These are phyloP conservation scores for Eptesicus fuscus DNA, from an alignment of 2,113 vertebrate species.

Conservation along the genomic window DNA sequence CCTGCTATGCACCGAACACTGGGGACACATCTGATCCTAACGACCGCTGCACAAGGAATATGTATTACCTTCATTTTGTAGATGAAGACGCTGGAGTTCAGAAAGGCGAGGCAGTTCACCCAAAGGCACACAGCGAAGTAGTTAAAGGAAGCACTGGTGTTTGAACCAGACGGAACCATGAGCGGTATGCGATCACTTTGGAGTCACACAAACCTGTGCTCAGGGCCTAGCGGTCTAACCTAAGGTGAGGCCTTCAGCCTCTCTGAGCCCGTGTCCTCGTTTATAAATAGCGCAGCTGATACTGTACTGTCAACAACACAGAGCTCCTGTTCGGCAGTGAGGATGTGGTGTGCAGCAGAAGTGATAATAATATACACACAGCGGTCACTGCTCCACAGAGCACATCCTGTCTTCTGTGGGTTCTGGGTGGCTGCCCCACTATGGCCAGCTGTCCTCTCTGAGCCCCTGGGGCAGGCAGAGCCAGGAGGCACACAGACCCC, in stretches of 20 bases:
- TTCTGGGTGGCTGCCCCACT: background rate
- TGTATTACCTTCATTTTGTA: background rate
- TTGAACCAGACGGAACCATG: background rate
- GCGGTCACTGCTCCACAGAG: background rate
- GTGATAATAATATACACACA: background rate
- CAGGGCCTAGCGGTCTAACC: background rate
- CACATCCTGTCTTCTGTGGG: fast-evolving
- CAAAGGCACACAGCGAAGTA: background rate
- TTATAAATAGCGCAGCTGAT: background rate
- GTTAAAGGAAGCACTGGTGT: background rate
- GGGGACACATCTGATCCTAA: background rate
- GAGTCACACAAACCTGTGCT: background rate
- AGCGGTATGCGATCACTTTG: background rate
- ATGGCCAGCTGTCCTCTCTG: background rate
- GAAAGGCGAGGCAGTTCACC: background rate
- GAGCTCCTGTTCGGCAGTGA: fast-evolving
- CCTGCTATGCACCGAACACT: background rate
- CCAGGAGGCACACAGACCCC: background rate
- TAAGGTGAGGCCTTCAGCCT: background rate
- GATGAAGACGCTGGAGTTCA: background rate
- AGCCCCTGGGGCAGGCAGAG: background rate
- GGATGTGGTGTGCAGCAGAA: background rate
- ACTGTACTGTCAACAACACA: background rate
- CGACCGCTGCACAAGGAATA: background rate
- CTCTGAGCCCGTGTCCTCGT: background rate